Conservation (phyloP, 2,888 invertebrate genomes). For the Caenorhabditis sinica region DNA sequence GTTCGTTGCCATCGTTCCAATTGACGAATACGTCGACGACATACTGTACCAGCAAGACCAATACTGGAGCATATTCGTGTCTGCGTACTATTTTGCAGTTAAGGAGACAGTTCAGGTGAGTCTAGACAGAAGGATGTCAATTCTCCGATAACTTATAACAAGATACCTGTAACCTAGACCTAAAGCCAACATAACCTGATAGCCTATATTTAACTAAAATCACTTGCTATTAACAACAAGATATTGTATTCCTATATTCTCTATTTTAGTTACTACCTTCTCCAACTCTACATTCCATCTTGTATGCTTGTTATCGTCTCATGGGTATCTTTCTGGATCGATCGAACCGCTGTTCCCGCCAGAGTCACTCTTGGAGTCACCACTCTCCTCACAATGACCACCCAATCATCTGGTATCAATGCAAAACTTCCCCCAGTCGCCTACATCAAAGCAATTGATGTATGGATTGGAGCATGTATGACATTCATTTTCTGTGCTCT, state of each 20-base stretch:
- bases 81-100: slow-evolving; percentile 95
- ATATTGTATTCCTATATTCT: not conserved
- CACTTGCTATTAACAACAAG: too few species aligned
- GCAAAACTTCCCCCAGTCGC: slow-evolving; percentile 87
- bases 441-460: slow-evolving; percentile 90
- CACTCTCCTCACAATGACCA: slow-evolving; percentile 96
- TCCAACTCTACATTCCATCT: slow-evolving; percentile 99
- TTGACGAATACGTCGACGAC: slow-evolving; percentile 95
- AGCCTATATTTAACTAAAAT: too few species aligned
- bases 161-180: too few species aligned
- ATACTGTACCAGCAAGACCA: slow-evolving; percentile 96
- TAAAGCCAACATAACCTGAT: too few species aligned
- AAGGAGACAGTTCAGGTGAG: slow-evolving; percentile 95
- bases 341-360: slow-evolving; percentile 76
- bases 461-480: slow-evolving; percentile 87
- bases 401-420: slow-evolving; percentile 86
- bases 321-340: slow-evolving; percentile 82
- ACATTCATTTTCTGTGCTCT: slow-evolving; percentile 97
- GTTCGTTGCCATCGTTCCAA: slow-evolving; percentile 89
- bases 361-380: slow-evolving; percentile 90
- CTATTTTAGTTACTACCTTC: slow-evolving; percentile 92
- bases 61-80: slow-evolving; percentile 97
- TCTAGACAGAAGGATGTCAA: too few species aligned
- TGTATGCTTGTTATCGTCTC: slow-evolving; percentile 86
- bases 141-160: too few species aligned